A percentile compares a stretch with the other conserved stretches of the same genome.
phyloP scores from a whole-genome alignment of 2,113 vertebrate genomes.

The Megaceryle torquata region DNA sequence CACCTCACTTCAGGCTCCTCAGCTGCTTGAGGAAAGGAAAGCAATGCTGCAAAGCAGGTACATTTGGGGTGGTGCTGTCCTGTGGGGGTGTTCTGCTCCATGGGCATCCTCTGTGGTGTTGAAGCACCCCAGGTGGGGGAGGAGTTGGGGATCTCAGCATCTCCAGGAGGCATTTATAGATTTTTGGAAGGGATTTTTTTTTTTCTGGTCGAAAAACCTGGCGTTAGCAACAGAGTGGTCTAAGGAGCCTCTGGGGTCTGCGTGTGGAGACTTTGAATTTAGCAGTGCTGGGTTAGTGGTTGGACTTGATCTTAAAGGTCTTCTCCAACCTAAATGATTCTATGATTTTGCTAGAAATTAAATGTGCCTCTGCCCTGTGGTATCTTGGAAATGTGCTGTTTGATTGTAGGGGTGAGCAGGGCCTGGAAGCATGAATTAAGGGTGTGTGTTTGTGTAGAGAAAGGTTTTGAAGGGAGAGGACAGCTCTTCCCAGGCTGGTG shows the following conservation, averaged over 20 bases:
- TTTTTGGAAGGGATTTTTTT: neutral
- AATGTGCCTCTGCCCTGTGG: neutral
- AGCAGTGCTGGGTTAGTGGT: neutral
- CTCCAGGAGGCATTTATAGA: neutral
- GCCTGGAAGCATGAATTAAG: neutral
- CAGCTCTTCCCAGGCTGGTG: neutral
- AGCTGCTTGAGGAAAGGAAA: neutral
- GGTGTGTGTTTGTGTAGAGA: fast-evolving
- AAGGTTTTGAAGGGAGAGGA: neutral
- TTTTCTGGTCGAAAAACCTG: neutral
- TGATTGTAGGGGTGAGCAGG: neutral
- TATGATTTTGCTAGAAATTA: neutral
- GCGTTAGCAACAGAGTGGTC: neutral
- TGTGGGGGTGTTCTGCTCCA: neutral
- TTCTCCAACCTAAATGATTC: neutral
- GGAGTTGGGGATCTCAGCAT: neutral
- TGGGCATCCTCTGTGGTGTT: neutral
- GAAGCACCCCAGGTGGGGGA: neutral
- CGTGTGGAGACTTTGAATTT: neutral
- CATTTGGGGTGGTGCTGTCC: fast-evolving
- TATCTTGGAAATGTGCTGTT: neutral
- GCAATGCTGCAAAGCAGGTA: neutral
- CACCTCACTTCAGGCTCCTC: neutral
- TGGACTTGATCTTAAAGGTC: neutral
- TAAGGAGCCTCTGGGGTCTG: neutral